phyloP scores from a whole-genome alignment of 2,797 vertebrate genomes.

The Adrianichthys oophorus region DNA sequence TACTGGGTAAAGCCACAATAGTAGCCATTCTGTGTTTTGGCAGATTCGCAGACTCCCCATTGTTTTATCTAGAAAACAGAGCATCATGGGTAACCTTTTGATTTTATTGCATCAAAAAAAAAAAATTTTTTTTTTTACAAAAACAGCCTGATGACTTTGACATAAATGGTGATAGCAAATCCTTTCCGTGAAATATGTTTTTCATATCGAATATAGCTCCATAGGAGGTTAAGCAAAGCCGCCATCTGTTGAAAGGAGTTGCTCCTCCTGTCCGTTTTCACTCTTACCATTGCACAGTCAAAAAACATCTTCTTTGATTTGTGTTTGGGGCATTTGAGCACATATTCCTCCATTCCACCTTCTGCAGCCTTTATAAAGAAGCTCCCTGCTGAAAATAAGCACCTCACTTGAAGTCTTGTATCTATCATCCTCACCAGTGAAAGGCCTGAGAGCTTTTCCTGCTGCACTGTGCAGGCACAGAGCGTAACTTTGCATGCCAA shows the following conservation, averaged over 20 bases:
- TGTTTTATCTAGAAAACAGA: too few species aligned
- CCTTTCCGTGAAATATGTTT: too few species aligned
- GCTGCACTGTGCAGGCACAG: conserved; percentile 16
- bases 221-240: too few species aligned
- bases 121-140: too few species aligned
- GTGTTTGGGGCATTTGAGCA: neutral
- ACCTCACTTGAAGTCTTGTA: conserved; percentile 26
- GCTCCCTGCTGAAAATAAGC: neutral
- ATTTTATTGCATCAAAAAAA: too few species aligned
- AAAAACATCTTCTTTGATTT: conserved; percentile 20
- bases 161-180: too few species aligned
- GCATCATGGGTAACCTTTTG: too few species aligned
- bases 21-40: too few species aligned
- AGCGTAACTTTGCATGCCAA: conserved; percentile 32
- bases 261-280: conserved; percentile 36
- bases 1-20: conserved; percentile 85
- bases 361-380: too few species aligned
- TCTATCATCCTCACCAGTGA: conserved; percentile 11
- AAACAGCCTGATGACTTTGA: too few species aligned
- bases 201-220: too few species aligned
- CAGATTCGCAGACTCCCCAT: too few species aligned
- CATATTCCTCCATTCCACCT: conserved; percentile 2
- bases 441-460: conserved; percentile 23
- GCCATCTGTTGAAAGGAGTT: conserved; percentile 18
- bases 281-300: conserved; percentile 18